A percentile compares a stretch with the other conserved stretches of the same genome.
These are phyloP conservation scores for Amphipyra tragopoginis DNA, from an alignment of 2,888 invertebrate species.

Conservation along the genomic window DNA sequence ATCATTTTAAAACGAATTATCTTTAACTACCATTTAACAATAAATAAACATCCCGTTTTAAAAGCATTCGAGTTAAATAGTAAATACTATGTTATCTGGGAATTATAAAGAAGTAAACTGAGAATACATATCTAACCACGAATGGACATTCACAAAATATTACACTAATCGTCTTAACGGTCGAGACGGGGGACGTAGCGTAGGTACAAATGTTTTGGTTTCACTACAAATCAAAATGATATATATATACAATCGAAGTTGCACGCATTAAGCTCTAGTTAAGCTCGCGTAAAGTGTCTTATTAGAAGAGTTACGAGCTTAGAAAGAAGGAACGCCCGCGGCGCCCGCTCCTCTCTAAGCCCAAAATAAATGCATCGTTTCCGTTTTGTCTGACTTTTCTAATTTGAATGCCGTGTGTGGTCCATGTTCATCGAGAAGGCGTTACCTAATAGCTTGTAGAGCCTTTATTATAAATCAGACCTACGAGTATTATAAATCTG, in stretches of 20 bases:
- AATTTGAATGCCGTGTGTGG: slow-evolving; percentile 86
- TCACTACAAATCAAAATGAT: slow-evolving; percentile 84
- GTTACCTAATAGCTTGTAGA: slow-evolving; percentile 75
- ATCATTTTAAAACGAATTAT: slow-evolving; percentile 76
- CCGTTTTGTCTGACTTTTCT: slow-evolving; percentile 85
- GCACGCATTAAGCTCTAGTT: slow-evolving; percentile 81
- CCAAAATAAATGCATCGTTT: slow-evolving; percentile 85
- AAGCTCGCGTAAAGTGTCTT: slow-evolving; percentile 84
- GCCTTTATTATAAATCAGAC: slow-evolving; percentile 75
- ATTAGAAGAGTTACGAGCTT: slow-evolving; percentile 86
- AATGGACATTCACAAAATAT: slow-evolving; percentile 68
- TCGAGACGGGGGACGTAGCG: slow-evolving; percentile 68
- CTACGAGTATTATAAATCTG: slow-evolving; percentile 61
- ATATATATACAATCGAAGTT: slow-evolving; percentile 82
- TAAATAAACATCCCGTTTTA: slow-evolving; percentile 58
- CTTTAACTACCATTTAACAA: slow-evolving; percentile 67
- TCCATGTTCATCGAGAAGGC: slow-evolving; percentile 76
- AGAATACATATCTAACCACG: slow-evolving; percentile 59
- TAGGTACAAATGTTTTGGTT: slow-evolving; percentile 72
- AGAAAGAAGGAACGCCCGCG: slow-evolving; percentile 83
- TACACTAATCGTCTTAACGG: slow-evolving; percentile 77
- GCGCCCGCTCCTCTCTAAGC: slow-evolving; percentile 77
- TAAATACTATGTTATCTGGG: slow-evolving; percentile 52
- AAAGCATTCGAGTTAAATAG: slow-evolving; percentile 42
- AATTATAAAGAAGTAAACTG: slow-evolving; percentile 50